Evolutionary conservation across 2,888 invertebrate genomes (phyloP).

Genomic region (Hirtodrosophila histrioides): DNA sequence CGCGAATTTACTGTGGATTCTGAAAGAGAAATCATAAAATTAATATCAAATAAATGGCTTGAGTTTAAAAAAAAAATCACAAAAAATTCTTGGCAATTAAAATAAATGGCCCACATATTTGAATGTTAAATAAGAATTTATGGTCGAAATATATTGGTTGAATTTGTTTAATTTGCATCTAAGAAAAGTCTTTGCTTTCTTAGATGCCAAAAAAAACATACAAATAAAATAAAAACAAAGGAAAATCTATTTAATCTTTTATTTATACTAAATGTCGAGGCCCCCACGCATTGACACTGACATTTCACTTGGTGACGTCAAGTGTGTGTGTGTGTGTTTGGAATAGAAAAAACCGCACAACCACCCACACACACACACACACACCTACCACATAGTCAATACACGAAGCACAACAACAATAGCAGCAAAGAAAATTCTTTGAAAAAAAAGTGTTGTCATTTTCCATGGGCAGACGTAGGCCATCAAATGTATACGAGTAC

Average conservation of each 20-base stretch:
- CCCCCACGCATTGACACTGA: conserved; percentile 78
- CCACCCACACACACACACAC: neutral
- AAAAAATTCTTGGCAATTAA: neutral
- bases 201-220: conserved; percentile 12
- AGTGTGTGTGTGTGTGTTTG: conserved; percentile 14
- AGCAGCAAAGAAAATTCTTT: conserved; percentile 6
- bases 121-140: no score
- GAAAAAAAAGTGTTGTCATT: conserved; percentile 46
- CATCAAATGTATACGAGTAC: conserved; percentile 28
- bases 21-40: conserved; percentile 44
- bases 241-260: conserved; percentile 35
- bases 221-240: conserved; percentile 8
- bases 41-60: conserved; percentile 8
- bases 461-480: conserved; percentile 53
- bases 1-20: conserved; percentile 80
- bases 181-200: neutral
- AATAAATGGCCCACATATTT: neutral
- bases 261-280: conserved; percentile 47
- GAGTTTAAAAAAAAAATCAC: neutral
- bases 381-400: conserved; percentile 15
- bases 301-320: conserved; percentile 72
- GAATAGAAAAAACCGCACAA: neutral
- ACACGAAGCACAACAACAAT: conserved; percentile 25
- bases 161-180: neutral
- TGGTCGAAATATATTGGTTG: neutral